Evolutionary conservation across 2,888 invertebrate genomes (phyloP).

Genomic region (Drosophila borealis): DNA sequence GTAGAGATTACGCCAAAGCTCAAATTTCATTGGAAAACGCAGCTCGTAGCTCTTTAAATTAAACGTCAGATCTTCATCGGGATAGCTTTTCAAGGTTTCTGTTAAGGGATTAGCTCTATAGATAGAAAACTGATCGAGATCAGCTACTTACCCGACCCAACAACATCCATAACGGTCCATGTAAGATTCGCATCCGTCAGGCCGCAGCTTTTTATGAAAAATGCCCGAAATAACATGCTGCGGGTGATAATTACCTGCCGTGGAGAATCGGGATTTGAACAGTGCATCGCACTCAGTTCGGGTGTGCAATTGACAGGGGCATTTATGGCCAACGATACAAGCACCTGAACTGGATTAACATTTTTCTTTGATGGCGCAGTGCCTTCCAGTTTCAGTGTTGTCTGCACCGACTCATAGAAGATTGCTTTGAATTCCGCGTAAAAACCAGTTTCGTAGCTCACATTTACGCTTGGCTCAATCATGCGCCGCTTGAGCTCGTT

Average conservation of each 20-base stretch:
- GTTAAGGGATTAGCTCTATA: background rate
- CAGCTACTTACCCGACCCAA: slow-evolving; percentile 18
- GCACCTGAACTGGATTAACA: too few relatives aligned
- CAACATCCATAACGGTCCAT: slow-evolving; percentile 29
- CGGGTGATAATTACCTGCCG: too few relatives aligned
- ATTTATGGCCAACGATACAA: too few relatives aligned
- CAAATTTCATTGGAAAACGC: background rate
- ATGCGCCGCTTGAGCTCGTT: background rate
- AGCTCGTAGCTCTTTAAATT: slow-evolving; percentile 23
- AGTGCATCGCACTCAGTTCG: too few relatives aligned
- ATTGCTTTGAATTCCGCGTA: slow-evolving; percentile 12
- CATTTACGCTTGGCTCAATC: background rate
- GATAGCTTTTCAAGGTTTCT: slow-evolving; percentile 1
- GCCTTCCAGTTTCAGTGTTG: background rate
- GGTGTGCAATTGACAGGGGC: too few relatives aligned
- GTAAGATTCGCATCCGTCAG: background rate
- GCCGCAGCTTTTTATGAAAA: background rate
- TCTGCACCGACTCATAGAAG: slow-evolving; percentile 24
- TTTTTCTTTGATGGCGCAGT: too few relatives aligned
- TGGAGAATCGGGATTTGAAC: too few relatives aligned
- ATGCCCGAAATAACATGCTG: background rate
- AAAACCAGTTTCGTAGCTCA: slow-evolving; percentile 11
- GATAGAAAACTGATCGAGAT: too few relatives aligned
- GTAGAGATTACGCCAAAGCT: slow-evolving; percentile 26
- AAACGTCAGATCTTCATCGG: background rate